Conservation (phyloP, 2,113 vertebrate species). For the Synodontis membranacea region DNA sequence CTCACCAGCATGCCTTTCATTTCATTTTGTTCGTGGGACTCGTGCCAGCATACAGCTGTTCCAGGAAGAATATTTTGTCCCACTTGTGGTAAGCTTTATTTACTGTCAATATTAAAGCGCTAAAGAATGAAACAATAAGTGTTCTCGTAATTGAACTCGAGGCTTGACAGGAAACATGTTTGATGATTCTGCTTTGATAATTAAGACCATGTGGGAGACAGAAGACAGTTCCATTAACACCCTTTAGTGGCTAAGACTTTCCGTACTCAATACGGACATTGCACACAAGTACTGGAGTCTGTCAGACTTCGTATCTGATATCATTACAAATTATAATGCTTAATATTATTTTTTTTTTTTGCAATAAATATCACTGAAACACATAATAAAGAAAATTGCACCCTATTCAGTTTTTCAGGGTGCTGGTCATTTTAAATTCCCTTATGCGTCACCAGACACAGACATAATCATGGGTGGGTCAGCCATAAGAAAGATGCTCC, state of each 20-base stretch:
- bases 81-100: slow-evolving; percentile 33
- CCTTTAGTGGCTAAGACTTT: slow-evolving; percentile 48
- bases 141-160: slow-evolving; percentile 42
- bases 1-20: not conserved
- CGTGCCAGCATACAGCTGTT: slow-evolving; percentile 2
- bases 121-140: slow-evolving; percentile 34
- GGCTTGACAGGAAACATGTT: slow-evolving; percentile 42
- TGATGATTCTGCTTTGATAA: slow-evolving; percentile 25
- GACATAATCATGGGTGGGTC: slow-evolving; percentile 10
- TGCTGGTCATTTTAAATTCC: slow-evolving; percentile 1
- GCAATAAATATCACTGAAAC: slow-evolving; percentile 16
- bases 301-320: not conserved
- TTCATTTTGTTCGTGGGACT: slow-evolving; percentile 11
- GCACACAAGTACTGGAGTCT: not conserved
- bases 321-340: not conserved
- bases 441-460: not conserved
- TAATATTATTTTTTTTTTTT: slow-evolving; percentile 21
- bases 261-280: not conserved
- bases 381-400: not conserved
- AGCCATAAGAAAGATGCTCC: not conserved
- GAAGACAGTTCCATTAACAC: slow-evolving; percentile 36
- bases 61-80: slow-evolving; percentile 21
- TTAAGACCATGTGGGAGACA: not conserved
- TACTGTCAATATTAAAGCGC: slow-evolving; percentile 9
- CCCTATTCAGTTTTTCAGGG: not conserved